Evolutionary conservation across 2,113 vertebrate genomes (phyloP).

Genomic region (Nematolebias whitei): DNA sequence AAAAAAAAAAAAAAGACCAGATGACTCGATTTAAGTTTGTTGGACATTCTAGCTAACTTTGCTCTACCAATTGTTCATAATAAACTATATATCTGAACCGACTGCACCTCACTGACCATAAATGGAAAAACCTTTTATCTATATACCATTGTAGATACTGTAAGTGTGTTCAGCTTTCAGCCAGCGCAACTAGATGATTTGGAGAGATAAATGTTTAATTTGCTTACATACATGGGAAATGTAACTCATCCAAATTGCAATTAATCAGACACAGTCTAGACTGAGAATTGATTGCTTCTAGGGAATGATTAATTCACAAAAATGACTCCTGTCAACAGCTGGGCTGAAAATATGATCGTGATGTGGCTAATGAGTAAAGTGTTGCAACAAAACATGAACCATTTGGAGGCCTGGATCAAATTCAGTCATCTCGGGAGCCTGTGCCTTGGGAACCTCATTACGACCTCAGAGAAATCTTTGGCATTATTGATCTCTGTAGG

Average conservation of each 20-base stretch:
- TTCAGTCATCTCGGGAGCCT: slow-evolving; percentile 40
- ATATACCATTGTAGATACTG: too few relatives aligned
- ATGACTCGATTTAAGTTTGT: too few relatives aligned
- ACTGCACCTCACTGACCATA: too few relatives aligned
- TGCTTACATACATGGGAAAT: slow-evolving; percentile 17
- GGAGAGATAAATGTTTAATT: slow-evolving; percentile 16
- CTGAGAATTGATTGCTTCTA: slow-evolving; percentile 51
- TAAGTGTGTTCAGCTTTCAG: slow-evolving; percentile 13
- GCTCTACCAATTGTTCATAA: too few relatives aligned
- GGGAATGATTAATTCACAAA: slow-evolving; percentile 45
- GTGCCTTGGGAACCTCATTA: slow-evolving; percentile 49
- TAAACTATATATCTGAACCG: too few relatives aligned
- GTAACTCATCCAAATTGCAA: slow-evolving; percentile 26
- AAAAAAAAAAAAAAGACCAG: too few relatives aligned
- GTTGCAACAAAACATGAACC: slow-evolving; percentile 36
- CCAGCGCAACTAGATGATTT: slow-evolving; percentile 17
- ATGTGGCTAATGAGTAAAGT: slow-evolving; percentile 47
- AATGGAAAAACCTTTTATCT: too few relatives aligned
- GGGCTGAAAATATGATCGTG: slow-evolving; percentile 34
- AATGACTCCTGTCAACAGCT: slow-evolving; percentile 28
- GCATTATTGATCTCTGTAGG: slow-evolving; percentile 51
- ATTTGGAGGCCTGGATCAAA: slow-evolving; percentile 37
- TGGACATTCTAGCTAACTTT: too few relatives aligned
- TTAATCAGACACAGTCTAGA: slow-evolving; percentile 49
- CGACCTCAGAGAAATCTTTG: slow-evolving; percentile 39